A percentile compares a stretch with the other conserved stretches of the same genome.
phyloP scores from a whole-genome alignment of 2,797 vertebrate species.

The Semotilus atromaculatus region DNA sequence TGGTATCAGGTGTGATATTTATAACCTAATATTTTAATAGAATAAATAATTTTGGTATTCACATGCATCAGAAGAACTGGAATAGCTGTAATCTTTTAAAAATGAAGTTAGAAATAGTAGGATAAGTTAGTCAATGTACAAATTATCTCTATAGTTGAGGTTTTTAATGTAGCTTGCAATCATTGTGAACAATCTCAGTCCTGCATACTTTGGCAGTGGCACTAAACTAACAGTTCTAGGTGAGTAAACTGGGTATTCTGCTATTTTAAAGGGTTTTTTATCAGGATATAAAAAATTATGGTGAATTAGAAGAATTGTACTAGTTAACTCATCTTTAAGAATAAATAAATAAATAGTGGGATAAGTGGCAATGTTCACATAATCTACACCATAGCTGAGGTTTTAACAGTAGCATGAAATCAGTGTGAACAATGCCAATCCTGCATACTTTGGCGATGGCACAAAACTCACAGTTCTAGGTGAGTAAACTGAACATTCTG shows the following conservation, averaged over 20 bases:
- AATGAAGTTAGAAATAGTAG: background rate
- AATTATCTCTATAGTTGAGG: conserved; percentile 5
- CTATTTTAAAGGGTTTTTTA: background rate
- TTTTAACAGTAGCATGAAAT: conserved; percentile 57
- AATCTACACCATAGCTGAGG: background rate
- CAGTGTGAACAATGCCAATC: conserved; percentile 58
- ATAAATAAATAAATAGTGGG: background rate
- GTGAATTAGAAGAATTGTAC: background rate
- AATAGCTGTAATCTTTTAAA: background rate
- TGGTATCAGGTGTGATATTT: background rate
- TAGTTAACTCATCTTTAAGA: background rate
- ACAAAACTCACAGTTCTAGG: conserved; percentile 72
- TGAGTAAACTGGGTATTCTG: conserved; percentile 53
- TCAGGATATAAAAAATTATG: background rate
- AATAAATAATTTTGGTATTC: background rate
- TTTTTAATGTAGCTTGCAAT: conserved; percentile 57
- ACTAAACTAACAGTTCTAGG: conserved; percentile 72
- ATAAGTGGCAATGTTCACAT: background rate
- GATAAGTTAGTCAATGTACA: background rate
- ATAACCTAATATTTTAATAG: background rate
- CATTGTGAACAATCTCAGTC: conserved; percentile 59
- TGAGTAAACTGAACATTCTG: conserved; percentile 55
- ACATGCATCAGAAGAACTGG: background rate
- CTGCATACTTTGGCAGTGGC: conserved; percentile 67
- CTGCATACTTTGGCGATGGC: conserved; percentile 67